These are phyloP conservation scores for Spea hammondii DNA, from an alignment of 2,797 vertebrate genomes.

Conservation along the genomic window DNA sequence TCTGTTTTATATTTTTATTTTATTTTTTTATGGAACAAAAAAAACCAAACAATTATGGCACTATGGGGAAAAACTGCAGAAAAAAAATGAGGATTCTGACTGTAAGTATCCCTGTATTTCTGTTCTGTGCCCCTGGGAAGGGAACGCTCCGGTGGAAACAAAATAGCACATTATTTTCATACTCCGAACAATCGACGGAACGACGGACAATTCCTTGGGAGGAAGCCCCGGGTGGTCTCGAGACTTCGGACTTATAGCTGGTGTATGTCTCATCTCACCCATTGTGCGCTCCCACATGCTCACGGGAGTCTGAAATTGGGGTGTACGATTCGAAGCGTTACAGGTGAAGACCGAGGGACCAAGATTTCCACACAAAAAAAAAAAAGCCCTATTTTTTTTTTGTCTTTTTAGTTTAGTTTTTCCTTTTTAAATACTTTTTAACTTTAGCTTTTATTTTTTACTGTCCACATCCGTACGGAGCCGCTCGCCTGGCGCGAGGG, in stretches of 20 bases:
- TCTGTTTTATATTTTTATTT: constrained; percentile 28
- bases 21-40: constrained; percentile 13
- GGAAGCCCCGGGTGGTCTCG: constrained; percentile 13
- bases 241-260: constrained; percentile 30
- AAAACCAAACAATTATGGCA: not conserved
- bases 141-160: not conserved
- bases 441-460: constrained; percentile 59
- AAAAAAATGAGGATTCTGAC: constrained; percentile 12
- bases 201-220: constrained; percentile 22
- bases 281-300: constrained; percentile 1
- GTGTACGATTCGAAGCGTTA: constrained; percentile 16
- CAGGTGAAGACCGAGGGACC: constrained; percentile 40
- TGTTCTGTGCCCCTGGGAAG: not conserved
- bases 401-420: constrained; percentile 34
- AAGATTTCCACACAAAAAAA: constrained; percentile 9
- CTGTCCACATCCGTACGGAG: constrained; percentile 61
- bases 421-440: constrained; percentile 35
- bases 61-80: constrained; percentile 1
- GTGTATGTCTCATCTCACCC: constrained; percentile 27
- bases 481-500: constrained; percentile 60
- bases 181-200: not conserved
- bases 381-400: constrained; percentile 48
- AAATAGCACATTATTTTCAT: constrained; percentile 23
- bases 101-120: constrained; percentile 8
- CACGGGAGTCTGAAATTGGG: constrained; percentile 6